Conservation (phyloP, 2,888 invertebrate genomes). For the Minunthozetes semirufus region DNA sequence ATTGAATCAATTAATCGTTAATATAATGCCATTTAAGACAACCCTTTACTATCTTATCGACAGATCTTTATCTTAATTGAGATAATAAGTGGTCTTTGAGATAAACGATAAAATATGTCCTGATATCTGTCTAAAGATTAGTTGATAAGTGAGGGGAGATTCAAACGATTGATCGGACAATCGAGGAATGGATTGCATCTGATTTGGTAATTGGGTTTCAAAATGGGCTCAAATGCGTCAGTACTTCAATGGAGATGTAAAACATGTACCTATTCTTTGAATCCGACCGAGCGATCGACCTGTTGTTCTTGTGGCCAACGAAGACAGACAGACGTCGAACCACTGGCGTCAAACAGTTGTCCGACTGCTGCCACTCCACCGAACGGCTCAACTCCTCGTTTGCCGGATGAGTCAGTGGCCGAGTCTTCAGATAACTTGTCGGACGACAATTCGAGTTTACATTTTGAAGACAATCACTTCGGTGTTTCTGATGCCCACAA, state of each 20-base stretch:
- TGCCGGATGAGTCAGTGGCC: background rate
- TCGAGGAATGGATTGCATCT: background rate
- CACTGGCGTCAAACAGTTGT: background rate
- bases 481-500: background rate
- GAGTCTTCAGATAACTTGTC: background rate
- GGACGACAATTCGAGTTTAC: background rate
- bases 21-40: background rate
- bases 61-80: background rate
- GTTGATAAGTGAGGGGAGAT: too few relatives aligned
- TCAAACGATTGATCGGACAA: background rate
- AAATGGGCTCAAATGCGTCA: slow-evolving; percentile 86
- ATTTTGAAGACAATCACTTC: background rate
- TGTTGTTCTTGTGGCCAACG: slow-evolving; percentile 40
- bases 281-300: slow-evolving; percentile 66
- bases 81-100: background rate
- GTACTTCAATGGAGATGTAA: slow-evolving; percentile 88
- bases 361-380: background rate
- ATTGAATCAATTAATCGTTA: background rate
- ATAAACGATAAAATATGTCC: too few relatives aligned
- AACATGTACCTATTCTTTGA: slow-evolving; percentile 71
- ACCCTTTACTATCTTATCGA: background rate
- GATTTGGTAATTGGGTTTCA: background rate
- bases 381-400: background rate
- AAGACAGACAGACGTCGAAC: slow-evolving; percentile 12
- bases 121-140: too few relatives aligned